Evolutionary conservation across 2,888 invertebrate genomes (phyloP).

Genomic region (Drosophila vallismaia): DNA sequence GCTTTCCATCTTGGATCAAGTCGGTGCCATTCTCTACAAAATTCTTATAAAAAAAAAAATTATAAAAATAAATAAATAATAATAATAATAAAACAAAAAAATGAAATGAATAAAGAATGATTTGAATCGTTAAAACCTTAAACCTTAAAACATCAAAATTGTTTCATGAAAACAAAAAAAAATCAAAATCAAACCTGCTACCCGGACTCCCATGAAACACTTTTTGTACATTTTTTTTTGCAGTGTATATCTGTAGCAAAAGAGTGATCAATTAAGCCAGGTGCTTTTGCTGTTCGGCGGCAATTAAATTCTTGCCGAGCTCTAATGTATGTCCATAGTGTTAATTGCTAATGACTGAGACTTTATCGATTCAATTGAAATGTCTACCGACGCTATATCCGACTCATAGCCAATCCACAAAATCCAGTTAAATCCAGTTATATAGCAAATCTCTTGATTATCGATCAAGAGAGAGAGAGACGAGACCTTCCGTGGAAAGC

Average conservation of each 20-base stretch:
- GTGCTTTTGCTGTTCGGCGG: slow-evolving; percentile 12
- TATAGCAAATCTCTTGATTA: slow-evolving; percentile 7
- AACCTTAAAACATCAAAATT: no score
- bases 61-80: background rate
- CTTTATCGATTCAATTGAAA: slow-evolving; percentile 40
- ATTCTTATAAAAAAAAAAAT: background rate
- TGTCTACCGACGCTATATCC: slow-evolving; percentile 28
- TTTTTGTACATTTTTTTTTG: background rate
- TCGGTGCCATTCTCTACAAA: background rate
- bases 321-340: slow-evolving; percentile 45
- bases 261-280: slow-evolving; percentile 40
- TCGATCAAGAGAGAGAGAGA: background rate
- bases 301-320: slow-evolving; percentile 37
- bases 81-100: background rate
- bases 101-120: background rate
- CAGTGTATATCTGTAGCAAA: slow-evolving; percentile 1
- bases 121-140: background rate
- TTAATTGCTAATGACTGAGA: slow-evolving; percentile 42
- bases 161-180: no score
- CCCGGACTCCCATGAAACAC: no score
- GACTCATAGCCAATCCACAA: slow-evolving; percentile 16
- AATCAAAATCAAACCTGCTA: no score
- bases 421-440: slow-evolving; percentile 32
- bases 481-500: background rate
- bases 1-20: slow-evolving; percentile 26